A percentile compares a stretch with the other conserved stretches of the same genome.
These are phyloP conservation scores for Platalea minor DNA, from an alignment of 2,797 vertebrate genomes.

Conservation along the genomic window DNA sequence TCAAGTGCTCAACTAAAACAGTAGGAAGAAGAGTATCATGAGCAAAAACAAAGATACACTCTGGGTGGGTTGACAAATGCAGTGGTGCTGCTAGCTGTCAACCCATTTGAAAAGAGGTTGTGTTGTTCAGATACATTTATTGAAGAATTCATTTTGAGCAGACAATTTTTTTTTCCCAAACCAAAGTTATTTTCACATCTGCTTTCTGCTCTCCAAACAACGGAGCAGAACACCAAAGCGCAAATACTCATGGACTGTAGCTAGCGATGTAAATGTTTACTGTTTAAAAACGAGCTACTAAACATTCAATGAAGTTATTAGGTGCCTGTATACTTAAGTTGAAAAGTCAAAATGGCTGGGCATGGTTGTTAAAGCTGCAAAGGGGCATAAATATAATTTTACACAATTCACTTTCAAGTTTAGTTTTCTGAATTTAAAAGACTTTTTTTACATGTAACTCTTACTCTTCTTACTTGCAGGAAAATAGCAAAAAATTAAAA, in stretches of 20 bases:
- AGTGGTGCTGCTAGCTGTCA: neutral
- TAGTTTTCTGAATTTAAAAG: neutral
- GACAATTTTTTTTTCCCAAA: neutral
- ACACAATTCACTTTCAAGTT: neutral
- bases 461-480: conserved; percentile 74
- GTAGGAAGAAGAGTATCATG: neutral
- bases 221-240: neutral
- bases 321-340: neutral
- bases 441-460: neutral
- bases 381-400: neutral
- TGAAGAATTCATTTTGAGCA: neutral
- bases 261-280: neutral
- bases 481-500: conserved; percentile 98
- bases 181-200: neutral
- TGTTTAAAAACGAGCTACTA: neutral
- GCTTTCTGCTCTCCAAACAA: neutral
- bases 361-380: neutral
- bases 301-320: neutral
- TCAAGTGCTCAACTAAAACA: neutral
- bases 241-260: neutral
- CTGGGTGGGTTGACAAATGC: neutral
- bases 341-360: neutral
- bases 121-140: neutral
- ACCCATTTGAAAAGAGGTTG: neutral
- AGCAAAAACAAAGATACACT: neutral